A percentile compares a stretch with the other conserved stretches of the same genome.
Evolutionary conservation across 1,140 invertebrate genomes (phyloP).

Genomic region (Drosophila quadrilineata): DNA sequence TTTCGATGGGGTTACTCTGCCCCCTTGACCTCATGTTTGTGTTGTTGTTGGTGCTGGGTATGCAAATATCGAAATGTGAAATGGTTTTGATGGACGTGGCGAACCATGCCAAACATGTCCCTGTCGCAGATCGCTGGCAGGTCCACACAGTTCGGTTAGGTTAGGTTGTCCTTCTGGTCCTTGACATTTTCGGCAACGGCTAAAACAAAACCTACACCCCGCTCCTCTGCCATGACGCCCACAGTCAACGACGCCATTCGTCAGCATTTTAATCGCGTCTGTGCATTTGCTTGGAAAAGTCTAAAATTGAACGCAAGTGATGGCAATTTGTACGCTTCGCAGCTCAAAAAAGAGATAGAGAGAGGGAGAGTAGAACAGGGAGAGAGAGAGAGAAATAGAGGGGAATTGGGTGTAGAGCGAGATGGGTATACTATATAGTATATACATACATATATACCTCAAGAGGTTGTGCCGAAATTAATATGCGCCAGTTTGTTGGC

Average conservation of each 20-base stretch:
- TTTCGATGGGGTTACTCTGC: too few relatives aligned
- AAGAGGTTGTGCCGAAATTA: conserved; percentile 65
- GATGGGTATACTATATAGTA: neutral
- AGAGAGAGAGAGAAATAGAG: conserved; percentile 4
- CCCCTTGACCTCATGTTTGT: too few relatives aligned
- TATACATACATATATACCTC: too few relatives aligned
- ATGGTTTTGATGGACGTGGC: conserved; percentile 3
- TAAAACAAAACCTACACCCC: neutral
- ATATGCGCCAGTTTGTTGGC: conserved; percentile 61
- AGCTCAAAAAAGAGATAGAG: conserved; percentile 14
- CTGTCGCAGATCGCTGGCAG: too few relatives aligned
- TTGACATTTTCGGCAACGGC: conserved; percentile 61
- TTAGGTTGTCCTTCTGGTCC: conserved; percentile 34
- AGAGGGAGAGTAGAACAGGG: neutral
- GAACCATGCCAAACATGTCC: conserved; percentile 11
- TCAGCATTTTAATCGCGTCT: conserved; percentile 79
- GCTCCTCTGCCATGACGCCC: neutral
- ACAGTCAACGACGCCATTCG: conserved; percentile 42
- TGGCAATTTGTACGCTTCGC: conserved; percentile 77
- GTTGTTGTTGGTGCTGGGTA: conserved; percentile 27
- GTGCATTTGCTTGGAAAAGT: conserved; percentile 79
- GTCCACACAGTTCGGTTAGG: neutral
- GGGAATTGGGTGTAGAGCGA: neutral
- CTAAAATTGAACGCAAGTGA: conserved; percentile 79
- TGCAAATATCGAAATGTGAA: conserved; percentile 45